phyloP scores from a whole-genome alignment of 1,140 invertebrate genomes.

The Eriosoma lanigerum region DNA sequence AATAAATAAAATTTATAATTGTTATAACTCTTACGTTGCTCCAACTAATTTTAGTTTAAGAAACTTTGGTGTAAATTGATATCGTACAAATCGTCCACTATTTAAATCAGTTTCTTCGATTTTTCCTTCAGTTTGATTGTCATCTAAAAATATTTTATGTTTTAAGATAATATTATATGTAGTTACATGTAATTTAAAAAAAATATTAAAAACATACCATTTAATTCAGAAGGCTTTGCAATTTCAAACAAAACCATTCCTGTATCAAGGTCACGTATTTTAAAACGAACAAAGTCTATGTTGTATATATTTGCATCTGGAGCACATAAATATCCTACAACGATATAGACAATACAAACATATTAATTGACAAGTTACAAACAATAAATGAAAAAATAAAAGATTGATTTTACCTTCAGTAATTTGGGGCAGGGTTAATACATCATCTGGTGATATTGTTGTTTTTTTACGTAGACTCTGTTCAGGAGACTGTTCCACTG shows the following conservation, averaged over 20 bases:
- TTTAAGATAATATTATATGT: neutral
- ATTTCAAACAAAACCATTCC: constrained; percentile 95
- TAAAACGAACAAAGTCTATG: constrained; percentile 97
- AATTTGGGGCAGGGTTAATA: constrained; percentile 12
- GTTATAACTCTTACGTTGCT: constrained; percentile 75
- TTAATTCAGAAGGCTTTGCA: constrained; percentile 78
- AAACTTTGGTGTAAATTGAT: constrained; percentile 95
- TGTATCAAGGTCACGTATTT: constrained; percentile 93
- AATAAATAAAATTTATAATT: constrained; percentile 38
- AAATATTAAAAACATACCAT: constrained; percentile 44
- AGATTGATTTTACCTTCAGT: constrained; percentile 44
- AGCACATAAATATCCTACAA: constrained; percentile 83
- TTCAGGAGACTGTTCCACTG: neutral
- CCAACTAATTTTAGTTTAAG: constrained; percentile 94
- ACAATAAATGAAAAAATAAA: neutral
- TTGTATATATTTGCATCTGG: constrained; percentile 95
- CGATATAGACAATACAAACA: neutral
- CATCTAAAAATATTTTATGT: constrained; percentile 57
- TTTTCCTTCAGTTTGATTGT: constrained; percentile 61
- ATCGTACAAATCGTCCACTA: constrained; percentile 91
- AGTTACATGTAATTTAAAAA: neutral
- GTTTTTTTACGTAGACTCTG: neutral
- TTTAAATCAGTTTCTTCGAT: constrained; percentile 79
- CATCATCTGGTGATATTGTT: constrained; percentile 30
- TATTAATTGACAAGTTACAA: neutral